Conservation (phyloP, 1,140 invertebrate species). For the Triops longicaudatus region DNA sequence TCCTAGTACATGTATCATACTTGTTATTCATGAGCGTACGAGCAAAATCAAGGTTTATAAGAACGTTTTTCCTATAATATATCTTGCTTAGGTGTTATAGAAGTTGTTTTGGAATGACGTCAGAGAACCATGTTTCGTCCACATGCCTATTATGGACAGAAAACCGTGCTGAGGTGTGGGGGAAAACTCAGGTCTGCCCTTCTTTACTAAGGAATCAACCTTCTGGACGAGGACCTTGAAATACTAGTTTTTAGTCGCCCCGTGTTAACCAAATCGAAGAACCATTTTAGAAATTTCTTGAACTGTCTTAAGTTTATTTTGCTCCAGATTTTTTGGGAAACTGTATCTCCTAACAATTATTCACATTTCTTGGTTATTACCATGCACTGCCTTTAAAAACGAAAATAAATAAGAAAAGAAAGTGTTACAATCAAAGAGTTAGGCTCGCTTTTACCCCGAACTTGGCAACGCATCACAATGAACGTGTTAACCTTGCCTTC, state of each 20-base stretch:
- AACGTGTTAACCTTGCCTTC: neutral
- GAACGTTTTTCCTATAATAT: neutral
- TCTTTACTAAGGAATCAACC: neutral
- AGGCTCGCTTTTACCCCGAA: too few relatives aligned
- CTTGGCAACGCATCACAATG: too few relatives aligned
- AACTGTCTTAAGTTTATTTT: too few relatives aligned
- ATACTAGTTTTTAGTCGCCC: neutral
- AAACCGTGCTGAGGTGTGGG: neutral
- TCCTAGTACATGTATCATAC: too few relatives aligned
- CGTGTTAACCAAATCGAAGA: neutral
- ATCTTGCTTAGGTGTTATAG: neutral
- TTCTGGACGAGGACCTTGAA: neutral
- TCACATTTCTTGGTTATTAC: too few relatives aligned
- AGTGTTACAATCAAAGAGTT: too few relatives aligned
- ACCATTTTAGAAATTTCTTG: neutral
- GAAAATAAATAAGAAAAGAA: too few relatives aligned
- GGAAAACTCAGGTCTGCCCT: neutral
- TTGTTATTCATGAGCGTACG: too few relatives aligned
- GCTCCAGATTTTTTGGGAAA: too few relatives aligned
- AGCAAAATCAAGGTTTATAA: too few relatives aligned
- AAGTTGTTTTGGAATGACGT: slow-evolving; percentile 1
- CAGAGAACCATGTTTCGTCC: neutral
- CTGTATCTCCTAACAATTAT: too few relatives aligned
- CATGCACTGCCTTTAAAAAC: too few relatives aligned
- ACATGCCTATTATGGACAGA: slow-evolving; percentile 5